Conservation (phyloP, 2,888 invertebrate species). For the Xylota segnis region DNA sequence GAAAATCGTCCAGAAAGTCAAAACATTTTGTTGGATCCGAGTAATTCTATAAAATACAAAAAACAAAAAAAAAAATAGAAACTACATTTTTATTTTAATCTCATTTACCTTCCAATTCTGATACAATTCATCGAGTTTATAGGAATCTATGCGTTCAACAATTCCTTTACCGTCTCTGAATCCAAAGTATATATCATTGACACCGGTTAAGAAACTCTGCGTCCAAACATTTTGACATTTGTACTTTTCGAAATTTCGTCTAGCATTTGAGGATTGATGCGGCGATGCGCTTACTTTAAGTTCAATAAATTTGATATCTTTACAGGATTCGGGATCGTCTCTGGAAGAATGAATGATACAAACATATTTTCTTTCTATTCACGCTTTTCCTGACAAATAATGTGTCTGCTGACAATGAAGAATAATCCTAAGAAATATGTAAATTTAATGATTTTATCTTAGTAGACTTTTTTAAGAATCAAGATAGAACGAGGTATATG, state of each 20-base stretch:
- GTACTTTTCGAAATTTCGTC: conserved; percentile 85
- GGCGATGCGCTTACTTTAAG: conserved; percentile 87
- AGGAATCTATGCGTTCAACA: conserved; percentile 86
- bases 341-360: conserved; percentile 14
- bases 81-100: not conserved
- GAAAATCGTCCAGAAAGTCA: conserved; percentile 88
- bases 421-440: too few species aligned
- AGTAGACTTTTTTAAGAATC: too few species aligned
- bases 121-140: conserved; percentile 85
- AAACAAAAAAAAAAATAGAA: not conserved
- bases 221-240: conserved; percentile 90
- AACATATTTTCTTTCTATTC: too few species aligned
- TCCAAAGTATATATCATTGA: conserved; percentile 88
- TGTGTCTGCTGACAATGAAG: too few species aligned
- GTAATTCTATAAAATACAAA: conserved; percentile 78
- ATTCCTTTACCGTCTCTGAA: conserved; percentile 88
- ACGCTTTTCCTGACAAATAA: too few species aligned
- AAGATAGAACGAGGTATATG: too few species aligned
- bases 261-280: conserved; percentile 85
- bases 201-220: conserved; percentile 89
- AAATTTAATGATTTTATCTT: too few species aligned
- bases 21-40: conserved; percentile 87
- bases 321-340: conserved; percentile 6
- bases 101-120: conserved; percentile 82
- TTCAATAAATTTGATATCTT: conserved; percentile 86